Base-by-base conservation (phyloP, 2,888 invertebrate species). In the Xestia rhomboidea region DNA sequence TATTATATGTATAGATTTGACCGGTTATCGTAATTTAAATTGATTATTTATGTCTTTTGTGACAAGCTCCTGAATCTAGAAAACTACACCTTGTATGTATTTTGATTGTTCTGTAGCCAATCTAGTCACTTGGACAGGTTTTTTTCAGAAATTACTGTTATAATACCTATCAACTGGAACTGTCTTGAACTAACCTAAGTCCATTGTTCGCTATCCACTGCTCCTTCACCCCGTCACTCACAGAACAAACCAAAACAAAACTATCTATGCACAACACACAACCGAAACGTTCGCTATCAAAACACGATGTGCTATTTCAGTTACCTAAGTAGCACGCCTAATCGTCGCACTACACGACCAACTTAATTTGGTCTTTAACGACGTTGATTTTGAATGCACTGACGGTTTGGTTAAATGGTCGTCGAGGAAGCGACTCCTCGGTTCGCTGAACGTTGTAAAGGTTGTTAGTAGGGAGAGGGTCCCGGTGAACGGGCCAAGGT, bases 241-340 rank as follows among this genome's bases (percentile, higher is more conserved):
- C 69, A 44, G 6, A 70, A 49, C 30, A n/a, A 71, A 79, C 18
- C 21, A 74, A 74, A 57, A 81, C 79, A 81, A 76, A 87, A 79
- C 84, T 77, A 73, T 79, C 85, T 69, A 79, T 75, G 78, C 82
- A 87, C 80, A 62, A 49, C 75, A 94, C 94, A 95, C 95, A 90
- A 93, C 94, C 93, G 92, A 85, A 89, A 88, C 89, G 87, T 79
- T 81, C 90, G 88, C 89, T 89, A 91, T 89, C 92, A 89, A 88
- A 90, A 90, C 89, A 90, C 91, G 84, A 83, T 94, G 91, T 95
- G 94, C 92, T 95, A 95, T 95, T 95, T 91, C 86, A 91, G 91
- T 86, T 89, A 88, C 87, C 85, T 92, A 91, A 89, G 90, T 82
- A 82, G 79, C 64, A 74, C 62, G 54, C 85, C 86, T 90, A 92